Percentiles rank a stretch among this genome's conserved stretches.
Evolutionary conservation across 2,797 vertebrate genomes (phyloP).

Genomic region (Megalops cyprinoides): DNA sequence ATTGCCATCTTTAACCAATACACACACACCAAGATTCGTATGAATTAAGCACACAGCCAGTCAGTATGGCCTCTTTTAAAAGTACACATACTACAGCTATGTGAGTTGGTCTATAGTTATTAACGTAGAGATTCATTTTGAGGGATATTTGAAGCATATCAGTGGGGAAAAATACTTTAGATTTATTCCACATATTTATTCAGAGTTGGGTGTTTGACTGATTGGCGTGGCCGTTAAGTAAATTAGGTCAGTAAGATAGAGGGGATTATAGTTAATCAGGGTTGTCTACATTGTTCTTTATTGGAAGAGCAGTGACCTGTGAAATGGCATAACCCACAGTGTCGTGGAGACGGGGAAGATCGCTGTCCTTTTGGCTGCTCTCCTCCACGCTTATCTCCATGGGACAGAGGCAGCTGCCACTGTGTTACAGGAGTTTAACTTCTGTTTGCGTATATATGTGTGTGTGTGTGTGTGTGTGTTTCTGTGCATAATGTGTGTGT

Average conservation of each 20-base stretch:
- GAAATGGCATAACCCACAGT: slow-evolving; percentile 56
- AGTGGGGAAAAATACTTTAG: neutral
- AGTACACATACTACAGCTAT: too few relatives aligned
- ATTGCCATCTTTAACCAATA: too few relatives aligned
- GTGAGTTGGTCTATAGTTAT: too few relatives aligned
- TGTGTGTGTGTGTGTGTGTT: neutral
- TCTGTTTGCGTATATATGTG: neutral
- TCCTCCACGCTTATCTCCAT: slow-evolving; percentile 11
- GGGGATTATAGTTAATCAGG: slow-evolving; percentile 56
- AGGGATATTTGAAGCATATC: too few relatives aligned
- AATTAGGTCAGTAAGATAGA: slow-evolving; percentile 59
- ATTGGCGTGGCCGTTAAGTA: slow-evolving; percentile 38
- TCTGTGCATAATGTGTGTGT: neutral
- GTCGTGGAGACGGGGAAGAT: slow-evolving; percentile 14
- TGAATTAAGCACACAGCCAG: too few relatives aligned
- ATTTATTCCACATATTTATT: neutral
- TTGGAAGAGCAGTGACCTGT: slow-evolving; percentile 60
- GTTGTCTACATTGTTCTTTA: slow-evolving; percentile 54
- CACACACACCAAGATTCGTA: too few relatives aligned
- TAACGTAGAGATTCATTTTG: too few relatives aligned
- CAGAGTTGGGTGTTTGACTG: slow-evolving; percentile 15
- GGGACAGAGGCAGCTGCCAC: neutral
- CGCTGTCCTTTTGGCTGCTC: neutral
- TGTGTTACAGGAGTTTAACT: neutral
- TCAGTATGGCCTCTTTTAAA: too few relatives aligned